Conservation (phyloP, 2,797 vertebrate species). For the Pseudocheirus occidentalis region DNA sequence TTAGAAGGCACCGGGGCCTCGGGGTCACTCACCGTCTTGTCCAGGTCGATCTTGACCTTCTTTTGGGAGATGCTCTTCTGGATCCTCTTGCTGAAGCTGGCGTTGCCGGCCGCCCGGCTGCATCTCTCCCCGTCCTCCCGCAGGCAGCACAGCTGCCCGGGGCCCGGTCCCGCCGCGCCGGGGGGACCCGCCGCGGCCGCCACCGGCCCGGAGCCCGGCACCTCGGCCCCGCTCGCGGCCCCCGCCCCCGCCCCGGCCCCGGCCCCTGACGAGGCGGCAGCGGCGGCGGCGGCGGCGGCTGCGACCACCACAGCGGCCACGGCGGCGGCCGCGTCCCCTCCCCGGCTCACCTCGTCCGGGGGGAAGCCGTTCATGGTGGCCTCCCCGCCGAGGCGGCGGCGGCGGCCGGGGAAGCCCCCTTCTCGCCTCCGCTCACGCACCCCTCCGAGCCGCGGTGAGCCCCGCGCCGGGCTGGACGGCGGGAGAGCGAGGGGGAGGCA, state of each 20-base stretch:
- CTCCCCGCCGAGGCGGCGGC: neutral
- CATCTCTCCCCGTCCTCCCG: conserved; percentile 87
- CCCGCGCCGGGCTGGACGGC: conserved; percentile 19
- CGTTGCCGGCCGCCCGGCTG: conserved; percentile 86
- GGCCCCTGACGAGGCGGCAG: conserved; percentile 68
- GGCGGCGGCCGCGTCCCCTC: conserved; percentile 81
- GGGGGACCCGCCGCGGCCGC: conserved; percentile 67
- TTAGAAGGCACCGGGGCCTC: neutral
- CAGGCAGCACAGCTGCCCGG: conserved; percentile 88
- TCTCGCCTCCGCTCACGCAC: neutral
- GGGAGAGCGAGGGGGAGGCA: neutral
- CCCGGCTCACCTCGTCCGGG: conserved; percentile 83
- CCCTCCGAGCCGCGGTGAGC: conserved; percentile 45
- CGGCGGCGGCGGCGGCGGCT: conserved; percentile 65
- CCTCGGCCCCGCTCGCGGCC: conserved; percentile 26
- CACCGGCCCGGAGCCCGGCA: conserved; percentile 54
- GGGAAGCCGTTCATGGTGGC: conserved; percentile 85
- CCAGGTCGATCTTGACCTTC: conserved; percentile 90
- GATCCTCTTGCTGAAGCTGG: conserved; percentile 89
- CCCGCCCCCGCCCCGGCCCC: conserved; percentile 68
- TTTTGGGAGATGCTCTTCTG: conserved; percentile 90
- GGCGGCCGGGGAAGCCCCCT: neutral
- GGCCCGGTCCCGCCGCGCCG: conserved; percentile 85
- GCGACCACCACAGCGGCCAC: conserved; percentile 76
- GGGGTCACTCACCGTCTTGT: conserved; percentile 86